These are phyloP conservation scores for Poecilia picta DNA, from an alignment of 2,797 vertebrate species.

Conservation along the genomic window DNA sequence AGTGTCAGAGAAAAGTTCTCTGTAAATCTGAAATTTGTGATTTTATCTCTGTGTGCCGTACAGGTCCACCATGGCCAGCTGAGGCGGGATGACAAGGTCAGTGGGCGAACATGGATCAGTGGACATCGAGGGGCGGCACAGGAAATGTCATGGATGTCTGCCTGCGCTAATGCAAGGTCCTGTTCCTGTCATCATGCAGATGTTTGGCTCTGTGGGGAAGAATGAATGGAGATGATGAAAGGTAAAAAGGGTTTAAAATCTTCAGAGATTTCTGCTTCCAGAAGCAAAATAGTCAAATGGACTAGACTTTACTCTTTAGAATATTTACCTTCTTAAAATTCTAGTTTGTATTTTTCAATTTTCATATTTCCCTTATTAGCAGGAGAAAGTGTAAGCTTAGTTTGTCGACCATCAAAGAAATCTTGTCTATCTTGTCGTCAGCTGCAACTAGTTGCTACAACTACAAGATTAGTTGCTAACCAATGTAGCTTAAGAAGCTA, in stretches of 20 bases:
- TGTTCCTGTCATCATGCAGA: slow-evolving; percentile 30
- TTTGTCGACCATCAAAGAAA: background rate
- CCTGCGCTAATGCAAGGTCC: slow-evolving; percentile 35
- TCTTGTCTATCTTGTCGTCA: background rate
- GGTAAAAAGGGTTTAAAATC: background rate
- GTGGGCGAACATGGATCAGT: slow-evolving; percentile 17
- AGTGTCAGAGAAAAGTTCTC: slow-evolving; percentile 6
- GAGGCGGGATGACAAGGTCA: slow-evolving; percentile 28
- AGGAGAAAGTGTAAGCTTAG: background rate
- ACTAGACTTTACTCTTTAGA: background rate
- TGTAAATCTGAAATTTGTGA: slow-evolving; percentile 2
- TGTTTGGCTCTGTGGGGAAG: background rate
- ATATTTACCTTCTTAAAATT: no score
- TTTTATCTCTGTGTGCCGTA: slow-evolving; percentile 32
- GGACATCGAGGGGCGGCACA: slow-evolving; percentile 12
- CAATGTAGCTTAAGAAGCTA: no score
- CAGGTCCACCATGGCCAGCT: background rate
- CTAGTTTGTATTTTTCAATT: background rate
- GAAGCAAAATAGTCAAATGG: background rate
- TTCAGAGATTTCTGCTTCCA: background rate
- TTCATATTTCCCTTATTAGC: background rate
- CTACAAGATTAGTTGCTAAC: no score
- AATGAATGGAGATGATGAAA: background rate
- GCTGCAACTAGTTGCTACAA: no score
- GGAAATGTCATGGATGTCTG: slow-evolving; percentile 46